Percentiles rank a stretch among this genome's conserved stretches.
phyloP scores from a whole-genome alignment of 2,888 invertebrate genomes.

The Ellobium chinense region DNA sequence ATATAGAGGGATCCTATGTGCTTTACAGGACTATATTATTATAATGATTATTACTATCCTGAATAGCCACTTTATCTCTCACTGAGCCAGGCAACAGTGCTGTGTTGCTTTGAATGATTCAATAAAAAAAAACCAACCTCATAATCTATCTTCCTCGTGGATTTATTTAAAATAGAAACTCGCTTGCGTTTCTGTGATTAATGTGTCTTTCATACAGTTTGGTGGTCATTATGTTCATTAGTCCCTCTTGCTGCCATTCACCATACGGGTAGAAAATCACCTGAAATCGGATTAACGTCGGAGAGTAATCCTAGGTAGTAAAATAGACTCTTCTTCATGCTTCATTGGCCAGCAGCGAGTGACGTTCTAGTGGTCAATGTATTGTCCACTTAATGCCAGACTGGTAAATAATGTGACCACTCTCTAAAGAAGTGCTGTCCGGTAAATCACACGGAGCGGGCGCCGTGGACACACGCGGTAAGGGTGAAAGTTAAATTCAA shows the following conservation, averaged over 20 bases:
- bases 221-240: too few species aligned
- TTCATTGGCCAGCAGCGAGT: background rate
- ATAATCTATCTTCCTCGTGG: too few species aligned
- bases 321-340: slow-evolving; percentile 23
- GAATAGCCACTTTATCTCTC: too few species aligned
- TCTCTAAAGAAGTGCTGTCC: slow-evolving; percentile 3
- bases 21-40: too few species aligned
- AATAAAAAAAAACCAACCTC: too few species aligned
- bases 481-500: background rate
- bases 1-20: too few species aligned
- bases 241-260: background rate
- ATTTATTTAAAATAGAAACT: too few species aligned
- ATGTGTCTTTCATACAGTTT: too few species aligned
- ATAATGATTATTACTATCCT: too few species aligned
- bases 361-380: background rate
- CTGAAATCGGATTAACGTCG: background rate
- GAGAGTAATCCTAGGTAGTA: background rate
- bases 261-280: background rate
- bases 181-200: too few species aligned
- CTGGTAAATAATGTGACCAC: background rate
- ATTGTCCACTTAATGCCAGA: background rate
- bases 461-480: background rate
- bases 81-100: too few species aligned
- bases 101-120: too few species aligned
- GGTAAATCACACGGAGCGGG: slow-evolving; percentile 3